Conservation (phyloP, 2,888 invertebrate genomes). For the Eudiplozoon nipponicum region DNA sequence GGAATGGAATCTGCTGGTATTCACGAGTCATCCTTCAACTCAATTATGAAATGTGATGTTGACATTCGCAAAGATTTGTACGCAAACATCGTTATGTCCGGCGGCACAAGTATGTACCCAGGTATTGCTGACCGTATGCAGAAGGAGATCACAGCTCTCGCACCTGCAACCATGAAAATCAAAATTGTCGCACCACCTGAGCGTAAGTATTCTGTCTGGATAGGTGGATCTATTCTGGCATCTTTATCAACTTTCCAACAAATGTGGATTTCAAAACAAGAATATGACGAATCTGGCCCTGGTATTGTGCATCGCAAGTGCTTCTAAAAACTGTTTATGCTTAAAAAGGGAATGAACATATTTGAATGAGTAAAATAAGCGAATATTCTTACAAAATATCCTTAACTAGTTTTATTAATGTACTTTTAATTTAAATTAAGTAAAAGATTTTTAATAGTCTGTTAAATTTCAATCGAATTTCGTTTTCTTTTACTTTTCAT, state of each 20-base stretch:
- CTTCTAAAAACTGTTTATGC: too few species aligned
- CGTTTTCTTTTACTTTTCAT: too few species aligned
- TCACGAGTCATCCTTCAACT: slow-evolving; percentile 8
- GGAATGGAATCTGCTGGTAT: slow-evolving; percentile 16
- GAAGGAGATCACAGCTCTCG: slow-evolving; percentile 52
- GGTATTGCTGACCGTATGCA: slow-evolving; percentile 34
- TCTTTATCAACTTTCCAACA: slow-evolving; percentile 59
- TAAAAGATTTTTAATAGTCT: too few species aligned
- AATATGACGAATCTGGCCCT: slow-evolving; percentile 51
- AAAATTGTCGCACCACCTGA: slow-evolving; percentile 20
- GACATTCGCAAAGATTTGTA: slow-evolving; percentile 16
- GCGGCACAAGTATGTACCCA: slow-evolving; percentile 70
- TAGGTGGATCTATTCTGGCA: slow-evolving; percentile 51
- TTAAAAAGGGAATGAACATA: too few species aligned
- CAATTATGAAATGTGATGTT: slow-evolving; percentile 16
- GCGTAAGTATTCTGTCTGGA: slow-evolving; percentile 33
- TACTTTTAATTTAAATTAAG: too few species aligned
- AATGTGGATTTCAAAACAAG: slow-evolving; percentile 66
- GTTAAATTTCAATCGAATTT: too few species aligned
- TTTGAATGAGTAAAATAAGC: too few species aligned
- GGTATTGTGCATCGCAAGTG: slow-evolving; percentile 31
- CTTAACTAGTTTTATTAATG: too few species aligned
- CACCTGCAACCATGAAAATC: slow-evolving; percentile 26
- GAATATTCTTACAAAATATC: too few species aligned
- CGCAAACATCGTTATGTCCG: slow-evolving; percentile 24